phyloP scores from a whole-genome alignment of 2,113 vertebrate species.

The Plecotus auritus region DNA sequence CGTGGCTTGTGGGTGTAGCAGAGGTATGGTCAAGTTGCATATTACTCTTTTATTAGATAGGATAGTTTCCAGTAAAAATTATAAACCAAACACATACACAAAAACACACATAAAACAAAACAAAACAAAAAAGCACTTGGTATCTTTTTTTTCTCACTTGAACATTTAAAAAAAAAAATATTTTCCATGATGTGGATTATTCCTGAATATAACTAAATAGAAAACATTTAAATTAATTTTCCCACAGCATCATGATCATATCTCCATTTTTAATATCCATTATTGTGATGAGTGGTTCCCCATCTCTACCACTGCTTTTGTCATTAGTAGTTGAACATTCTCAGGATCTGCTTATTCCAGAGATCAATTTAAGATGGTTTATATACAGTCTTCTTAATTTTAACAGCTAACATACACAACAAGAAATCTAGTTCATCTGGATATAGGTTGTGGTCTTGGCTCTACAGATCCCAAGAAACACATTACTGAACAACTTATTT shows the following conservation, averaged over 20 bases:
- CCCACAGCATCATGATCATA: not conserved
- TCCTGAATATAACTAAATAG: not conserved
- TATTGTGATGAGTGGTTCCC: not conserved
- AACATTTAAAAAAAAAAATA: not conserved
- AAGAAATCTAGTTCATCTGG: not conserved
- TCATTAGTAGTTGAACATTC: not conserved
- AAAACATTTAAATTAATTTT: not conserved
- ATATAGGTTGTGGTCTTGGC: not conserved
- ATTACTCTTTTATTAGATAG: too few relatives aligned
- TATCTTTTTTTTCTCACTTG: not conserved
- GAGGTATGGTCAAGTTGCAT: too few relatives aligned
- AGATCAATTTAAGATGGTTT: not conserved
- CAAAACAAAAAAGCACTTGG: not conserved
- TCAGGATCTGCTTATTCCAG: not conserved
- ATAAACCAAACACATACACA: not conserved
- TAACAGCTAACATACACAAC: not conserved
- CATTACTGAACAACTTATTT: not conserved
- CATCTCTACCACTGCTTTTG: not conserved
- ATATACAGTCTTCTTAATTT: not conserved
- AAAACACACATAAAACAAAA: too few relatives aligned
- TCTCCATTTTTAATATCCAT: not conserved
- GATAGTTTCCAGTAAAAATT: slow-evolving; percentile 17
- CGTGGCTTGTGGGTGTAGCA: too few relatives aligned
- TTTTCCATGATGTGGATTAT: not conserved
- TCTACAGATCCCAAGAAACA: not conserved